These are phyloP conservation scores for Trypoxylon attenuatum DNA, from an alignment of 2,888 invertebrate species.

Conservation along the genomic window DNA sequence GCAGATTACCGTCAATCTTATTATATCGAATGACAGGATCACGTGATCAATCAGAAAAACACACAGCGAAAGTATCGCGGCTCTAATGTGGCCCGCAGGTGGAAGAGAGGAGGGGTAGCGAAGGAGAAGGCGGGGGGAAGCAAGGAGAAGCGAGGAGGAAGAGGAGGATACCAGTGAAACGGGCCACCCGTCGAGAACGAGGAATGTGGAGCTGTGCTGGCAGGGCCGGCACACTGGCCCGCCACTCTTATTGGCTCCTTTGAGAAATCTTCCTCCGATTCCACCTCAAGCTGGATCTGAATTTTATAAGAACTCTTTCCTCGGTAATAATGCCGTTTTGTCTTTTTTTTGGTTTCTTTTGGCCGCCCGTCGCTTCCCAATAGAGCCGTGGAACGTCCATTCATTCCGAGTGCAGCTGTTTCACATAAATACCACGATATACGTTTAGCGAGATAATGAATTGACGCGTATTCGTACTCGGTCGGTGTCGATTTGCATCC, in stretches of 20 bases:
- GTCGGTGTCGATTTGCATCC: no score
- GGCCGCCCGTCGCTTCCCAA: no score
- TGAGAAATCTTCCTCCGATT: neutral
- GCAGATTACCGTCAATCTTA: slow-evolving; percentile 72
- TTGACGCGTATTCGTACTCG: neutral
- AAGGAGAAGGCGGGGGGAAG: slow-evolving; percentile 32
- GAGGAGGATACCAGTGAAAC: slow-evolving; percentile 59
- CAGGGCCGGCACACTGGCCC: slow-evolving; percentile 55
- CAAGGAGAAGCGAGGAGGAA: slow-evolving; percentile 44
- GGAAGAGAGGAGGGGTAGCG: no score
- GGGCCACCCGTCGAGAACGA: slow-evolving; percentile 70
- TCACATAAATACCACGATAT: no score
- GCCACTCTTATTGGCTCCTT: slow-evolving; percentile 41
- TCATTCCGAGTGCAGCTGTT: no score
- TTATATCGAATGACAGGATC: slow-evolving; percentile 73
- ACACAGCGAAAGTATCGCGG: slow-evolving; percentile 63
- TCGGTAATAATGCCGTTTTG: no score
- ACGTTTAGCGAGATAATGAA: no score
- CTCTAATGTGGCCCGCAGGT: no score
- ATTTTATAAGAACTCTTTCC: no score
- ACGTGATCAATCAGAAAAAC: slow-evolving; percentile 74
- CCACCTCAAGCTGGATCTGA: no score
- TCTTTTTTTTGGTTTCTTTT: no score
- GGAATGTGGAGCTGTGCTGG: slow-evolving; percentile 73
- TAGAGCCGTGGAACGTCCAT: no score